A percentile compares a stretch with the other conserved stretches of the same genome.
Conservation (phyloP, 2,113 vertebrate species). For the Glaucidium brasilianum region DNA sequence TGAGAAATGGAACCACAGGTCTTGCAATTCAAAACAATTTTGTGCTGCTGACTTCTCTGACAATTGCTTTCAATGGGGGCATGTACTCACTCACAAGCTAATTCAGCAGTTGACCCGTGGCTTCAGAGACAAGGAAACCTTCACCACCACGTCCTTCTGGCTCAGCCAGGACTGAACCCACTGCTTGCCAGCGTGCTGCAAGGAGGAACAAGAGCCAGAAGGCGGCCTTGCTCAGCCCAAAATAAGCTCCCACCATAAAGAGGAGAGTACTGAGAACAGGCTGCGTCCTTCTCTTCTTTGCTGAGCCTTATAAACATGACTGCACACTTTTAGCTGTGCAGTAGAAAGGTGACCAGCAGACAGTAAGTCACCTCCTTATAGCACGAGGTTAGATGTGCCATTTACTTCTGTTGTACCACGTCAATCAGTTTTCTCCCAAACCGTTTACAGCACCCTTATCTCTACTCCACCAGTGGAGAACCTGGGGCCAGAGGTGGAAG, state of each 20-base stretch:
- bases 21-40: not conserved
- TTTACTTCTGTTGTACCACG: accelerated
- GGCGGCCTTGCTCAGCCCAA: not conserved
- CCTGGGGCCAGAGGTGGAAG: not conserved
- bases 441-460: not conserved
- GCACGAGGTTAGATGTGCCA: not conserved
- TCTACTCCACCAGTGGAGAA: not conserved
- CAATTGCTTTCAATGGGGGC: not conserved
- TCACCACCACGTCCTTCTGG: not conserved
- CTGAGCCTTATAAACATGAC: not conserved
- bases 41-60: not conserved
- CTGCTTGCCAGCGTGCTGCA: not conserved
- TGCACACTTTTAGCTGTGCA: not conserved
- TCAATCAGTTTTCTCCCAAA: not conserved
- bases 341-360: not conserved
- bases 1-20: not conserved
- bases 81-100: accelerated
- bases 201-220: not conserved
- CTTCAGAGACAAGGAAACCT: not conserved
- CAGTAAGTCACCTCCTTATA: accelerated
- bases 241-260: not conserved
- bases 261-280: not conserved
- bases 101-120: accelerated
- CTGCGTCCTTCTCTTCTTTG: accelerated
- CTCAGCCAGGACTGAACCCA: not conserved